Conservation (phyloP, 2,113 vertebrate genomes). For the Pseudopipra pipra region DNA sequence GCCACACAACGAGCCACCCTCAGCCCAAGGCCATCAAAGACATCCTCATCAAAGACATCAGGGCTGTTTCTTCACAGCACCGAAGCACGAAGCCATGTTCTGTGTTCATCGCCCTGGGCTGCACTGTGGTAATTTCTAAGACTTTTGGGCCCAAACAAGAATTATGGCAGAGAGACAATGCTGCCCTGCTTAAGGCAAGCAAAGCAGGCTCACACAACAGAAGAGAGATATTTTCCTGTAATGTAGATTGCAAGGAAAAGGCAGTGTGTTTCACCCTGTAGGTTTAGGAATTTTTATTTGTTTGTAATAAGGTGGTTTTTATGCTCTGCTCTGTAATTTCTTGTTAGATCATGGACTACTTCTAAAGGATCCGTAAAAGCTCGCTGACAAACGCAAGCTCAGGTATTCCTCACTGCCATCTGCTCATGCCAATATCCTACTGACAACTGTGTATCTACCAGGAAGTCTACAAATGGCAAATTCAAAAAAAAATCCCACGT, state of each 20-base stretch:
- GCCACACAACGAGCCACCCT: not conserved
- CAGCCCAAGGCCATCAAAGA: not conserved
- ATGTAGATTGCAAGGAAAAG: not conserved
- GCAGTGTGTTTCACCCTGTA: not conserved
- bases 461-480: not conserved
- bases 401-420: not conserved
- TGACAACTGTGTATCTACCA: not conserved
- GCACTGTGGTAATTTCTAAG: accelerated
- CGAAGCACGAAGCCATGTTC: accelerated
- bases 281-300: not conserved
- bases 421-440: not conserved
- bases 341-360: not conserved
- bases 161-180: not conserved
- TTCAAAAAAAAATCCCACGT: not conserved
- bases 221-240: not conserved
- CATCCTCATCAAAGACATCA: not conserved
- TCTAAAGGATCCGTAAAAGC: not conserved
- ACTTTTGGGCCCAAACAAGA: not conserved
- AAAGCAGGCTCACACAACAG: not conserved
- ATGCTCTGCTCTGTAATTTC: constrained; percentile 14
- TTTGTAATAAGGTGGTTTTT: not conserved
- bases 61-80: not conserved
- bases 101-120: accelerated
- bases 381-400: not conserved
- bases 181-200: not conserved